phyloP scores from a whole-genome alignment of 2,797 vertebrate genomes.

The Psittacula echo region DNA sequence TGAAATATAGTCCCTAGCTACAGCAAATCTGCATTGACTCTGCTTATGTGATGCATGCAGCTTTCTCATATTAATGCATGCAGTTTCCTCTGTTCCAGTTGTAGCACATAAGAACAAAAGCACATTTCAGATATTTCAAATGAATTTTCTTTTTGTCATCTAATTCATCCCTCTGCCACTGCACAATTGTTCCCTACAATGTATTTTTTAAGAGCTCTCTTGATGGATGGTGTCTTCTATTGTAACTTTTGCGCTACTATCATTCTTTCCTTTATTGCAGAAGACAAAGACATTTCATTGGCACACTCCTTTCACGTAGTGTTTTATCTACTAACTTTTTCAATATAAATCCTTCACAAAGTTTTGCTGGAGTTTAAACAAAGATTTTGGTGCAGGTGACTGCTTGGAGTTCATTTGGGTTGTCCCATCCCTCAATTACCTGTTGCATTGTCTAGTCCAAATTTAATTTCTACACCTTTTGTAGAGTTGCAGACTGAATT shows the following conservation, averaged over 20 bases:
- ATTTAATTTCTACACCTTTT: not conserved
- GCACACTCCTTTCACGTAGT: conserved; percentile 17
- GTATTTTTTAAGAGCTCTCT: conserved; percentile 31
- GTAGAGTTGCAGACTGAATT: not conserved
- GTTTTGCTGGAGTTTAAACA: conserved; percentile 29
- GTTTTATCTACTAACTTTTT: conserved; percentile 56
- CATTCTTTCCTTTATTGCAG: conserved; percentile 48
- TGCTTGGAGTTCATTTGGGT: not conserved
- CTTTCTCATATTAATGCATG: not conserved
- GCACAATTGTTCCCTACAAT: conserved; percentile 28
- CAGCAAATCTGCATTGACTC: not conserved
- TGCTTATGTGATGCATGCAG: not conserved
- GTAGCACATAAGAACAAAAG: conserved; percentile 30
- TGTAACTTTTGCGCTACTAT: conserved; percentile 57
- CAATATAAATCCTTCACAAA: conserved; percentile 12
- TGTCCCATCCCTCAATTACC: not conserved
- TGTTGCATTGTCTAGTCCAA: not conserved
- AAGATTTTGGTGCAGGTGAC: not conserved
- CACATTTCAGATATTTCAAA: conserved; percentile 29
- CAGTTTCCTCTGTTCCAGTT: not conserved
- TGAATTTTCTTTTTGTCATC: conserved; percentile 37
- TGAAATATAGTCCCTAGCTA: not conserved
- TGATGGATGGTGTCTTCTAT: conserved; percentile 56
- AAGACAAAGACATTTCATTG: conserved; percentile 65
- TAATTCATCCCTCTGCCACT: conserved; percentile 45